phyloP scores from a whole-genome alignment of 2,113 vertebrate species.

The Sylvia atricapilla region DNA sequence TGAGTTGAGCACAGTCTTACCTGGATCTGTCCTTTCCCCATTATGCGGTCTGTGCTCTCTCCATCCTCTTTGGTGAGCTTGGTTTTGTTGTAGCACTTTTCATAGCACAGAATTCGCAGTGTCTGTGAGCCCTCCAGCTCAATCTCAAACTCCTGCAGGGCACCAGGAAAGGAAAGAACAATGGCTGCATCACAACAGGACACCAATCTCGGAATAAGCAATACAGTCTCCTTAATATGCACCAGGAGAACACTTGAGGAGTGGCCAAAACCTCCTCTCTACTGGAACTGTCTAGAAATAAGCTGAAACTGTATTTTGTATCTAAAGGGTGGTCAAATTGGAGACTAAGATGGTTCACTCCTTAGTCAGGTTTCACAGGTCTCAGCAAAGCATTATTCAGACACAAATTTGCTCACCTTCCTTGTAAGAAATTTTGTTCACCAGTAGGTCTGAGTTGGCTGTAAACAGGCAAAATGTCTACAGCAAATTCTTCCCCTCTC shows the following conservation, averaged over 20 bases:
- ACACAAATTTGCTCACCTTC: background rate
- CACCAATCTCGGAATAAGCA: background rate
- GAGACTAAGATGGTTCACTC: background rate
- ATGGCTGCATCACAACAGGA: background rate
- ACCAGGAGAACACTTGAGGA: background rate
- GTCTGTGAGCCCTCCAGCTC: constrained; percentile 95
- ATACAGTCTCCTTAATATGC: background rate
- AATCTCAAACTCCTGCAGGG: constrained; percentile 92
- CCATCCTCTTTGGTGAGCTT: constrained; percentile 87
- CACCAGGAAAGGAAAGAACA: background rate
- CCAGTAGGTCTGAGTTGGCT: background rate
- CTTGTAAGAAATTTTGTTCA: background rate
- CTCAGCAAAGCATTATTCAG: background rate
- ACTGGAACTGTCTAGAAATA: background rate
- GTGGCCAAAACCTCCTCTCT: background rate
- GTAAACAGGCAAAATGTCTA: background rate
- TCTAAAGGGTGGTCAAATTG: background rate
- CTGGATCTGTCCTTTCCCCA: constrained; percentile 92
- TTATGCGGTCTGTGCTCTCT: constrained; percentile 84
- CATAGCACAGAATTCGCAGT: constrained; percentile 89
- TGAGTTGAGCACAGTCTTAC: constrained; percentile 52
- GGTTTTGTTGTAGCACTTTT: constrained; percentile 88
- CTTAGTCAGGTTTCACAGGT: background rate
- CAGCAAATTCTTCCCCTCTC: background rate
- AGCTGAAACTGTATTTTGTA: background rate